Conservation (phyloP, 1,140 invertebrate genomes). For the Megathymus violae region DNA sequence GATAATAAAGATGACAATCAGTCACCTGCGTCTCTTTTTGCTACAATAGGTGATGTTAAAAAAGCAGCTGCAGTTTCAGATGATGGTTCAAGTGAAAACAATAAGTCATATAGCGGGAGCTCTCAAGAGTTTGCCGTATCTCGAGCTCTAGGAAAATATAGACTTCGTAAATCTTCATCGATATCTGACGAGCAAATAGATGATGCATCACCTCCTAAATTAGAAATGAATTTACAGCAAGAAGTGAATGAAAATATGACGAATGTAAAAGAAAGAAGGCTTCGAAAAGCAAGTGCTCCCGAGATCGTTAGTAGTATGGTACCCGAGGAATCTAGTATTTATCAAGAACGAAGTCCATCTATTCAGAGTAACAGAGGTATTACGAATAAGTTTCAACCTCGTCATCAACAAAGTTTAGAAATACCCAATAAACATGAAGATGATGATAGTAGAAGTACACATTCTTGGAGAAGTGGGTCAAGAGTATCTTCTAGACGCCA, state of each 20-base stretch:
- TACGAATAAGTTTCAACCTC: conserved; percentile 85
- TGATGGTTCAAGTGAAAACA: conserved; percentile 85
- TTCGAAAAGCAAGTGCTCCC: conserved; percentile 67
- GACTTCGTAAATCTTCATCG: conserved; percentile 89
- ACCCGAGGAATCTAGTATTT: conserved; percentile 75
- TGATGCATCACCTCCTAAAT: conserved; percentile 79
- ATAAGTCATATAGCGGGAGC: conserved; percentile 78
- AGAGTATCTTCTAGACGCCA: conserved; percentile 93
- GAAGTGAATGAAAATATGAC: conserved; percentile 54
- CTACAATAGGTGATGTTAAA: conserved; percentile 89
- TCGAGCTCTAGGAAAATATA: conserved; percentile 91
- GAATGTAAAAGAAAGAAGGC: conserved; percentile 61
- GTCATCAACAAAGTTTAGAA: conserved; percentile 91
- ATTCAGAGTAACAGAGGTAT: conserved; percentile 85
- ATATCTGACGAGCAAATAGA: conserved; percentile 88
- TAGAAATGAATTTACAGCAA: conserved; percentile 74
- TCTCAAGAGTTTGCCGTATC: conserved; percentile 93
- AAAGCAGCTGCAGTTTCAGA: conserved; percentile 84
- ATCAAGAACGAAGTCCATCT: conserved; percentile 87
- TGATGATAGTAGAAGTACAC: conserved; percentile 93
- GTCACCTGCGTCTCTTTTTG: conserved; percentile 87
- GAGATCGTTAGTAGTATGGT: conserved; percentile 71
- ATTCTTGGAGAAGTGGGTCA: conserved; percentile 93
- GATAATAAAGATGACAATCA: conserved; percentile 86
- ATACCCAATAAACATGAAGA: conserved; percentile 91